Base-by-base conservation (phyloP, 2,888 invertebrate genomes). In the Pachliopta kotzebuea region DNA sequence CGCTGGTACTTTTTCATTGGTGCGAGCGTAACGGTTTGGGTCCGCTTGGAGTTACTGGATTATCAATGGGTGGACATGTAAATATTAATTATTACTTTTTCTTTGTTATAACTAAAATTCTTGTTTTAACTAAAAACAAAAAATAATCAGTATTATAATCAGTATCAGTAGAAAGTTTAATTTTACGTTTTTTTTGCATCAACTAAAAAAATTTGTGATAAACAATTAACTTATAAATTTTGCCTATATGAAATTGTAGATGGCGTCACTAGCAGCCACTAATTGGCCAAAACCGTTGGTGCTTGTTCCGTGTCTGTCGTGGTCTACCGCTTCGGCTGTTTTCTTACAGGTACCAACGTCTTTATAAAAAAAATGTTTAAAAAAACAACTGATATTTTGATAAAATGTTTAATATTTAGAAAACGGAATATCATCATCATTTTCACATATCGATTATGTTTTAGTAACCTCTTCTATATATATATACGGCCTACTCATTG, bases 31-130 rank as follows among this genome's bases (percentile, higher is more conserved):
- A 96, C 80, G 98, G 98, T 18, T 96, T 96, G 74, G 98, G 98
- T 17, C 99, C 99, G 0, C 92, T 99, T 24, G 98, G 98, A 60
- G 94, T 99, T 62, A 98, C 98, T 37, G 99, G 99, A 14, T 93
- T 99, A 63, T 99, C 99, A 31, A 98, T 99, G 98, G 99, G 99
- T 65, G 99, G 99, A 65, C 98, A 98, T 93, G 98, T 98, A 89
- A 93, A 96, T 94, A 70, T 56, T 55, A 29, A 14, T 56, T 9
- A 31, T 50, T 31, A 42, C 50, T 59, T 62, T 49, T 14, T 21
- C 53, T 63, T 57, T 8, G 26, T 31, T 42, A 17, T 0, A 9
- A 31, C 9, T 7, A 31, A 37, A 37, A 37, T 14, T 14, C 11
- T 37, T 14, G 14, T 37, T 37, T 14, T 11, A 14, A 37, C 14